phyloP scores from a whole-genome alignment of 92 coral and sea anemone genomes.

The Diadumene lineata region DNA sequence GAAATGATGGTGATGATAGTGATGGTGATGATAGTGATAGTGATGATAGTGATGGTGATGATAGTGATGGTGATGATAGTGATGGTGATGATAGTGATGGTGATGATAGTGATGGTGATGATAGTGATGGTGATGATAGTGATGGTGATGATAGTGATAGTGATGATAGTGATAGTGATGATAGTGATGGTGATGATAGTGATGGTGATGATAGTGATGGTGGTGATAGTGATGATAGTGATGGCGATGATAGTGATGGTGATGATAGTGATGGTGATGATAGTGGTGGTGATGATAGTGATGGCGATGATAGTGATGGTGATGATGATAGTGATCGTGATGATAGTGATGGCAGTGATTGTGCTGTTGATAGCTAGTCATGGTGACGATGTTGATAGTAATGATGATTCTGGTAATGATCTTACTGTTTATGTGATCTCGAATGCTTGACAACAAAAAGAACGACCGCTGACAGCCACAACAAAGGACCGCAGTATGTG shows the following conservation, averaged over 20 bases:
- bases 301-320: no score
- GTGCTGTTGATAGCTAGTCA: background rate
- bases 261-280: no score
- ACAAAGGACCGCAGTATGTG: slow-evolving; percentile 84
- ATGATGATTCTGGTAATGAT: no score
- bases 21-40: slow-evolving; percentile 2
- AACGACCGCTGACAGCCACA: slow-evolving; percentile 80
- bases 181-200: background rate
- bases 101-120: no score
- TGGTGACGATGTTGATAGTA: background rate
- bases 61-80: background rate
- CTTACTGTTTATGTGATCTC: slow-evolving; percentile 27
- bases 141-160: slow-evolving; percentile 2
- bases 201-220: no score
- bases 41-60: slow-evolving; percentile 1
- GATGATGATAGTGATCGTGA: no score
- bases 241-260: no score
- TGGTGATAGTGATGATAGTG: no score
- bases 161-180: background rate
- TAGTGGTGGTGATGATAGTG: no score
- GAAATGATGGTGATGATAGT: background rate
- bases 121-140: background rate
- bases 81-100: no score
- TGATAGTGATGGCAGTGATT: background rate
- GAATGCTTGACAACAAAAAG: slow-evolving; percentile 42